Evolutionary conservation across 2,888 invertebrate genomes (phyloP).

Genomic region (Hermaeophaga mercurialis): DNA sequence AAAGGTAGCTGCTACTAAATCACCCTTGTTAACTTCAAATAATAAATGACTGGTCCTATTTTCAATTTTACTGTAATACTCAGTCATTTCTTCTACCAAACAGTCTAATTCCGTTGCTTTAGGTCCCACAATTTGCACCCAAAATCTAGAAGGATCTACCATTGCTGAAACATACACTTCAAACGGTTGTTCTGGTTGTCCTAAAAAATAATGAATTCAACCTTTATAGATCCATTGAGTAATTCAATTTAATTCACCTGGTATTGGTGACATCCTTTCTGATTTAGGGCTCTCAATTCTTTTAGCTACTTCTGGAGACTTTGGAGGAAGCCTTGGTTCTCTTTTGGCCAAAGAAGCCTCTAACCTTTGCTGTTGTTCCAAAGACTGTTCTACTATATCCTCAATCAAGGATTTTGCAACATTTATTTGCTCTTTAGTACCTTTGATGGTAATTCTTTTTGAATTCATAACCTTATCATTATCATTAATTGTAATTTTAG

Average conservation of each 20-base stretch:
- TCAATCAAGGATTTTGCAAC: slow-evolving; percentile 74
- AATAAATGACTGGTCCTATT: slow-evolving; percentile 66
- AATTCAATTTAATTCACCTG: slow-evolving; percentile 39
- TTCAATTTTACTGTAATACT: slow-evolving; percentile 71
- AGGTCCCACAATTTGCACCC: slow-evolving; percentile 83
- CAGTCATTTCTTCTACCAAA: slow-evolving; percentile 81
- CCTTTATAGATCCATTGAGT: background rate
- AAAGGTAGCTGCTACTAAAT: slow-evolving; percentile 85
- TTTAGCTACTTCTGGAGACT: slow-evolving; percentile 37
- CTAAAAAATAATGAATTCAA: slow-evolving; percentile 35
- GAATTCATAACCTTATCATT: slow-evolving; percentile 40
- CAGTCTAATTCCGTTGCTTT: slow-evolving; percentile 76
- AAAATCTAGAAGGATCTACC: slow-evolving; percentile 78
- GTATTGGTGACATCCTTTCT: slow-evolving; percentile 50
- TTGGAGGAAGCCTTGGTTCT: slow-evolving; percentile 59
- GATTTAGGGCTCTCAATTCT: slow-evolving; percentile 46
- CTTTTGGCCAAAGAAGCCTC: slow-evolving; percentile 59
- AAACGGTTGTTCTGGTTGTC: slow-evolving; percentile 65
- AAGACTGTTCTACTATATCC: slow-evolving; percentile 67
- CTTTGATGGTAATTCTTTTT: slow-evolving; percentile 50
- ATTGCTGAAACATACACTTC: slow-evolving; percentile 89
- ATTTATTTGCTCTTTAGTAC: slow-evolving; percentile 76
- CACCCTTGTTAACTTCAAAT: slow-evolving; percentile 67
- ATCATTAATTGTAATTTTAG: slow-evolving; percentile 67
- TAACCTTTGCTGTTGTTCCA: slow-evolving; percentile 55